Evolutionary conservation across 2,797 vertebrate species (phyloP).

Genomic region (Microcaecilia unicolor): DNA sequence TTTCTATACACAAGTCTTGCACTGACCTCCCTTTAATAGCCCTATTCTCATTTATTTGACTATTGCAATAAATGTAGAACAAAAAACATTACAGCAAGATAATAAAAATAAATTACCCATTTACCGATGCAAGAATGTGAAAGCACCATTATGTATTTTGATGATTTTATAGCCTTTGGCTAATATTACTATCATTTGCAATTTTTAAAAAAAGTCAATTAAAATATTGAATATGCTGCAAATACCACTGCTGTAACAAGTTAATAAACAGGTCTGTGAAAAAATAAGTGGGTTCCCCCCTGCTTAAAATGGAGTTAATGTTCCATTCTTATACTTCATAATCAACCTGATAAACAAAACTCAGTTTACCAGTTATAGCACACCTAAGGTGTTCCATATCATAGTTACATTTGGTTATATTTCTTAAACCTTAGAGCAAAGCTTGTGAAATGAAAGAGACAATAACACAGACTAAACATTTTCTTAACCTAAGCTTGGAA

Average conservation of each 20-base stretch:
- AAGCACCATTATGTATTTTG: conserved; percentile 57
- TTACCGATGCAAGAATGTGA: conserved; percentile 50
- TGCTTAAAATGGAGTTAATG: conserved; percentile 56
- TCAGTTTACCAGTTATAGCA: conserved; percentile 44
- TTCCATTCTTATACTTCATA: conserved; percentile 53
- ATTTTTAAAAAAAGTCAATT: conserved; percentile 69
- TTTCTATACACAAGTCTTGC: conserved; percentile 5
- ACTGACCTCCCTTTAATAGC: conserved; percentile 19
- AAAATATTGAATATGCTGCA: conserved; percentile 52
- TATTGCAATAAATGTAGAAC: conserved; percentile 28
- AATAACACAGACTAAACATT: conserved; percentile 9
- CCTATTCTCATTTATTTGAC: conserved; percentile 27
- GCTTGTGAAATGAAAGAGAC: conserved; percentile 29
- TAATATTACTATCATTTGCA: conserved; percentile 51
- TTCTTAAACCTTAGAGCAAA: conserved; percentile 46
- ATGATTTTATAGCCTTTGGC: conserved; percentile 59
- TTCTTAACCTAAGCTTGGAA: no score
- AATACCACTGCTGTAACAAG: conserved; percentile 38
- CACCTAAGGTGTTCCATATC: conserved; percentile 40
- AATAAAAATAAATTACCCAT: conserved; percentile 46
- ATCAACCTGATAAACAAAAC: conserved; percentile 63
- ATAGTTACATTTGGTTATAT: conserved; percentile 46
- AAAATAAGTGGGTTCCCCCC: conserved; percentile 19
- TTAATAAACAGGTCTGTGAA: conserved; percentile 52
- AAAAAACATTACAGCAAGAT: conserved; percentile 40